Evolutionary conservation across 2,888 invertebrate genomes (phyloP).

Genomic region (Noctua comes): DNA sequence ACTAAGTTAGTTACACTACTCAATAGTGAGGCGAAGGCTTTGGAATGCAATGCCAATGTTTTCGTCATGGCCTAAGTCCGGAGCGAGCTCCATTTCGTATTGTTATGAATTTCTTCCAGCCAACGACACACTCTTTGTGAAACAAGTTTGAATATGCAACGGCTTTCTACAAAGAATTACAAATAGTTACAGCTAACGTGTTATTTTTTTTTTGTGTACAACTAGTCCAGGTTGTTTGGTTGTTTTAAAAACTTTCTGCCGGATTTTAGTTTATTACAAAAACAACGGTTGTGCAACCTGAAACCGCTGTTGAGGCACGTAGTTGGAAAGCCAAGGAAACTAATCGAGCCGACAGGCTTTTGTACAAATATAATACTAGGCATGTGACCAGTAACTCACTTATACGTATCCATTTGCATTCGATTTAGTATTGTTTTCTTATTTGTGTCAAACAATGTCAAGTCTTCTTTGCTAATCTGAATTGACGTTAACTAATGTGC

Average conservation of each 20-base stretch:
- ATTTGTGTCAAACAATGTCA: slow-evolving; percentile 8
- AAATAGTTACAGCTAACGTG: slow-evolving; percentile 68
- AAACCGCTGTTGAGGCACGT: slow-evolving; percentile 66
- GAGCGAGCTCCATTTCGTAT: slow-evolving; percentile 64
- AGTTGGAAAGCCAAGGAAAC: slow-evolving; percentile 68
- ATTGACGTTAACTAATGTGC: not conserved
- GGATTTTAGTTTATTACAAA: slow-evolving; percentile 73
- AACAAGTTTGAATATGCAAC: slow-evolving; percentile 79
- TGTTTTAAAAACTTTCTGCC: slow-evolving; percentile 76
- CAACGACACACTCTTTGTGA: slow-evolving; percentile 68
- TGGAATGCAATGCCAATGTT: slow-evolving; percentile 69
- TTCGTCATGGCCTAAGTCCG: slow-evolving; percentile 64
- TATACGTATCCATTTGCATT: not conserved
- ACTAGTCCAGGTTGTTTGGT: slow-evolving; percentile 62
- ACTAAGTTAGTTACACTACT: slow-evolving; percentile 55
- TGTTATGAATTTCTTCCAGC: slow-evolving; percentile 80
- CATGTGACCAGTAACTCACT: not conserved
- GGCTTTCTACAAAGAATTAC: slow-evolving; percentile 79
- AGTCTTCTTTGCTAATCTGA: not conserved
- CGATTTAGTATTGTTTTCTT: slow-evolving; percentile 4
- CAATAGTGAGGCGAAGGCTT: slow-evolving; percentile 54
- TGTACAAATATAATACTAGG: slow-evolving; percentile 6
- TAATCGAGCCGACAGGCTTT: slow-evolving; percentile 29
- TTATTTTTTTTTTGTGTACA: slow-evolving; percentile 71
- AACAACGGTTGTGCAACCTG: slow-evolving; percentile 71